Evolutionary conservation across 64 coral and sea anemone genomes (phyloP).

Genomic region (Montipora foliosa): DNA sequence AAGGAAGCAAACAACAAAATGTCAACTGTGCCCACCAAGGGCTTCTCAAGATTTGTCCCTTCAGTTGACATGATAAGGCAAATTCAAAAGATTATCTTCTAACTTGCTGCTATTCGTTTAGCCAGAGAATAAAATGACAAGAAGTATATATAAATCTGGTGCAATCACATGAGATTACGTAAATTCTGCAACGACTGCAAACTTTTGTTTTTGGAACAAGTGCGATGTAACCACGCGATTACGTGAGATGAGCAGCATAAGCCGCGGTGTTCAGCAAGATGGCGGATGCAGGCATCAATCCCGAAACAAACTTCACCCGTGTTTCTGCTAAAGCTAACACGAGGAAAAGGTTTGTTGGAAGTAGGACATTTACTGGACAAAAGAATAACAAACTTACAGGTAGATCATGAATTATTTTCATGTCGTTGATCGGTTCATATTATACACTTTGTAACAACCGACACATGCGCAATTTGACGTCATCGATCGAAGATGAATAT

Average conservation of each 20-base stretch:
- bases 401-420: not conserved
- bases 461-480: no score
- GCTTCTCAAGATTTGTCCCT: constrained; percentile 66
- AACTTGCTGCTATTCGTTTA: not conserved
- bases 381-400: constrained; percentile 59
- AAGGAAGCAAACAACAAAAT: constrained; percentile 93
- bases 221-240: not conserved
- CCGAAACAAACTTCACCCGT: not conserved
- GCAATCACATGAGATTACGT: not conserved
- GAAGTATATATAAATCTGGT: not conserved
- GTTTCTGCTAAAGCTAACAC: constrained; percentile 74
- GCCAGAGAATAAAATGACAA: not conserved
- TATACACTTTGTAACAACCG: no score
- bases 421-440: not conserved
- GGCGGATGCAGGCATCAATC: not conserved
- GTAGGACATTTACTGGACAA: constrained; percentile 25
- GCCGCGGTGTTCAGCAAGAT: not conserved
- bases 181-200: not conserved
- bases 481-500: no score
- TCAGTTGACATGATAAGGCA: constrained; percentile 45
- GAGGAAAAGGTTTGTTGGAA: constrained; percentile 86
- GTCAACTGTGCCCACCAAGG: constrained; percentile 79
- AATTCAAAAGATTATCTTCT: not conserved
- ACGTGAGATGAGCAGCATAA: not conserved
- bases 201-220: not conserved